These are phyloP conservation scores for Tipula helvola DNA, from an alignment of 2,888 invertebrate genomes.

Conservation along the genomic window DNA sequence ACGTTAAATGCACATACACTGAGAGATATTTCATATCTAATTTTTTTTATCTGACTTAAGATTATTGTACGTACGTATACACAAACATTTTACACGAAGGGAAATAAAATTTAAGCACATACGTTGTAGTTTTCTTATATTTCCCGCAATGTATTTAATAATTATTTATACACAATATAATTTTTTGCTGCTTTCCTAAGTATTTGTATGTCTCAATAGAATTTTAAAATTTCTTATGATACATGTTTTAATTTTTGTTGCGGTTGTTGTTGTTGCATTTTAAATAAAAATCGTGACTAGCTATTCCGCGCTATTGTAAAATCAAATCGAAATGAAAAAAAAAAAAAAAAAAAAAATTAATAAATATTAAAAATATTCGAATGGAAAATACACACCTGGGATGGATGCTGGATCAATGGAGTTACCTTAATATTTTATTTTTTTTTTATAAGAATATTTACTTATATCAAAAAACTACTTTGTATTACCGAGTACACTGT, in stretches of 20 bases:
- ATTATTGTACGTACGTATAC: neutral
- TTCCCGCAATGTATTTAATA: neutral
- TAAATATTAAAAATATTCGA: neutral
- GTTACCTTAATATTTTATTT: neutral
- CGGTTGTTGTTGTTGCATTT: neutral
- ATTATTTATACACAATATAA: neutral
- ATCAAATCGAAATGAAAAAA: neutral
- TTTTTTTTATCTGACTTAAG: neutral
- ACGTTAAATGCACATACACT: neutral
- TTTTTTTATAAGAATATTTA: neutral
- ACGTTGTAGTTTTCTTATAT: neutral
- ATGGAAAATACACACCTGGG: conserved; percentile 8
- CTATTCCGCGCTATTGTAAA: conserved; percentile 9
- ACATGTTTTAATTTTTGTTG: conserved; percentile 5
- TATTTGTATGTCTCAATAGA: conserved; percentile 7
- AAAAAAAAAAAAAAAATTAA: neutral
- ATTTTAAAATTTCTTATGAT: conserved; percentile 8
- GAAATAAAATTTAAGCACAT: neutral
- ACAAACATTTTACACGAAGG: neutral
- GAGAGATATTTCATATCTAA: neutral
- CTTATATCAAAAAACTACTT: neutral
- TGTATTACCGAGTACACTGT: neutral
- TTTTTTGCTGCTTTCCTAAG: neutral
- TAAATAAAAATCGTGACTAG: conserved; percentile 6
- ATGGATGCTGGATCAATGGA: conserved; percentile 7